phyloP scores from a whole-genome alignment of 2,113 vertebrate species.

The Dicaeum eximium region DNA sequence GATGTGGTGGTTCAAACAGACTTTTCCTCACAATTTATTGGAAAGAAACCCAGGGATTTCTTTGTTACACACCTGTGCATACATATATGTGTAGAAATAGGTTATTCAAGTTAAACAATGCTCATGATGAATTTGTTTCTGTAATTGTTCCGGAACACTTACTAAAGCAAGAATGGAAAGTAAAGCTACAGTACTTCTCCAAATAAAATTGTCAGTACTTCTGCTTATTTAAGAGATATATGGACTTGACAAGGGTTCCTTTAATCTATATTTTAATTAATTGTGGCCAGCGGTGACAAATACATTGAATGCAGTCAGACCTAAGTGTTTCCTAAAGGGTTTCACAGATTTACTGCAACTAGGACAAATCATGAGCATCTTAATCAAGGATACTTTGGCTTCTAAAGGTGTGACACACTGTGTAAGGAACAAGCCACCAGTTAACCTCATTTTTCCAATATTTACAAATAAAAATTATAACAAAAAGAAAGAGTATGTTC shows the following conservation, averaged over 20 bases:
- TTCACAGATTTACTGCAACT: neutral
- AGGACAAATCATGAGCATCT: neutral
- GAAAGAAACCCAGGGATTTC: neutral
- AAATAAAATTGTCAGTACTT: neutral
- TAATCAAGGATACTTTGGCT: neutral
- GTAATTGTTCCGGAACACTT: neutral
- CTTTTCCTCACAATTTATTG: neutral
- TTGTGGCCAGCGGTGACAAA: neutral
- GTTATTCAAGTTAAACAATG: neutral
- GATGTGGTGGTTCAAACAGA: neutral
- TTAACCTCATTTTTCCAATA: neutral
- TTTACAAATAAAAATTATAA: neutral
- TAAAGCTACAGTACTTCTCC: neutral
- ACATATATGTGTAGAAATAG: neutral
- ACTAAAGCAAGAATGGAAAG: neutral
- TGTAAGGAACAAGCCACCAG: neutral
- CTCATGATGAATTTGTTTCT: neutral
- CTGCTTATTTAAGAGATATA: neutral
- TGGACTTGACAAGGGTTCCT: neutral
- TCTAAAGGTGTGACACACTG: rapidly evolving
- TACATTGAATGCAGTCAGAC: neutral
- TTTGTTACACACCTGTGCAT: neutral
- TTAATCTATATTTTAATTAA: neutral
- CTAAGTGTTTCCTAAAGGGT: neutral
- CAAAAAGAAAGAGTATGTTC: neutral